These are phyloP conservation scores for Amiota minor DNA, from an alignment of 2,888 invertebrate species.

Conservation along the genomic window DNA sequence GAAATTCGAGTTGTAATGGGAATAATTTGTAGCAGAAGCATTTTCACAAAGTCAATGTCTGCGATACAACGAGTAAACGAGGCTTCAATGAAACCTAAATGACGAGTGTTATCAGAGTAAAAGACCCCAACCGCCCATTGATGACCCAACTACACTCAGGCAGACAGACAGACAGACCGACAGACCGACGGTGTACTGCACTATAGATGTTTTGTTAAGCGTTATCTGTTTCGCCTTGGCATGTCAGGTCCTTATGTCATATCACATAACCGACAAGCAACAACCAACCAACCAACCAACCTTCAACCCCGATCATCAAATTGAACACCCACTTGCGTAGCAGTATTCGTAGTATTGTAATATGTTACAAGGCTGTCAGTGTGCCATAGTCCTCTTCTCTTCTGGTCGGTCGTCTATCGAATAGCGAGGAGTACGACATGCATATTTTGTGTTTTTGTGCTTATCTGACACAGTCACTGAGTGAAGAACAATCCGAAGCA, in stretches of 20 bases:
- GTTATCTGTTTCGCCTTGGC: conserved; percentile 22
- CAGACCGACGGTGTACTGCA: not conserved
- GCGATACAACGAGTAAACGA: not conserved
- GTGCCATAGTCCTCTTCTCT: not conserved
- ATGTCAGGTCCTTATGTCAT: conserved; percentile 18
- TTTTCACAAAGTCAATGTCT: not conserved
- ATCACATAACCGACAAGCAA: conserved; percentile 8
- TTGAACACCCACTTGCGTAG: not conserved
- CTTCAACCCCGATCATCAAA: not conserved
- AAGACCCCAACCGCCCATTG: not conserved
- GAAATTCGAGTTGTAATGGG: conserved; percentile 53
- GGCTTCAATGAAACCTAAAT: conserved; percentile 11
- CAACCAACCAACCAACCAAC: not conserved
- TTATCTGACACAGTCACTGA: conserved; percentile 18
- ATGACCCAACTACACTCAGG: not conserved
- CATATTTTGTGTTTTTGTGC: conserved; percentile 8
- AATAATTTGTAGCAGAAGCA: conserved; percentile 61
- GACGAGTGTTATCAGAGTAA: not conserved
- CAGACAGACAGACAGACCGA: conserved; percentile 10
- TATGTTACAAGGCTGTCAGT: conserved; percentile 20
- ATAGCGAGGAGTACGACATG: not conserved
- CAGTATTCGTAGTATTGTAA: not conserved
- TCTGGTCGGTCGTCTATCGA: no score
- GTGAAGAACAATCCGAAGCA: not conserved
- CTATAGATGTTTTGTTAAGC: not conserved